These are phyloP conservation scores for Malthinus seriepunctatus DNA, from an alignment of 2,888 invertebrate genomes.

Conservation along the genomic window DNA sequence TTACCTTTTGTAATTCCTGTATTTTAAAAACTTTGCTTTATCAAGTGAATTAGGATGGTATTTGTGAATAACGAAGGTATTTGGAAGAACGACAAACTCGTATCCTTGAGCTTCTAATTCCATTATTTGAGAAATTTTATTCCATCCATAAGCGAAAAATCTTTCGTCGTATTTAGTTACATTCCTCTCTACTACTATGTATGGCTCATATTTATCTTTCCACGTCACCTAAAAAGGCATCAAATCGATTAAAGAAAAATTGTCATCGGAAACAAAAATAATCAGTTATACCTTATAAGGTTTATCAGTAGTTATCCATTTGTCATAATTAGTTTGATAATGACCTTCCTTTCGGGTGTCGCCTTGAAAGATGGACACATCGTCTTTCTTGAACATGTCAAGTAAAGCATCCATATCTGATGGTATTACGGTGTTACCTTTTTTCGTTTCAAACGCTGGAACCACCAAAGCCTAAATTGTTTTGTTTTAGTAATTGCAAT, in stretches of 20 bases:
- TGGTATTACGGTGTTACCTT: conserved; percentile 79
- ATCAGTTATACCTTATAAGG: conserved; percentile 66
- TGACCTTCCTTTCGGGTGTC: conserved; percentile 89
- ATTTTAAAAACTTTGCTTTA: background rate
- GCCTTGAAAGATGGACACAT: conserved; percentile 81
- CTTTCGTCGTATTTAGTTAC: conserved; percentile 81
- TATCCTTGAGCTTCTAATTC: conserved; percentile 78
- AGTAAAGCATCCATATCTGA: conserved; percentile 75
- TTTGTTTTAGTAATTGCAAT: no score
- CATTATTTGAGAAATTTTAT: conserved; percentile 89
- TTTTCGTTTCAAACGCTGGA: conserved; percentile 90
- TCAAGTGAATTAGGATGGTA: conserved; percentile 66
- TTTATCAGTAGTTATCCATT: conserved; percentile 76
- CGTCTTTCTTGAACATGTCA: conserved; percentile 70
- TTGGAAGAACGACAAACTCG: conserved; percentile 74
- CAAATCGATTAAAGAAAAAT: background rate
- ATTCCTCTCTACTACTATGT: conserved; percentile 75
- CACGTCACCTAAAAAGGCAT: conserved; percentile 69
- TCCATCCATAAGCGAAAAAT: conserved; percentile 96
- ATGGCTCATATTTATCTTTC: conserved; percentile 91
- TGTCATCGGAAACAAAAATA: no score
- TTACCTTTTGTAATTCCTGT: background rate
- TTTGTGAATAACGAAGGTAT: conserved; percentile 87
- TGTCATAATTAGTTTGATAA: conserved; percentile 80
- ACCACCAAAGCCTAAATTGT: conserved; percentile 69